Percentiles rank a stretch among this genome's conserved stretches.
Evolutionary conservation across 2,888 invertebrate genomes (phyloP).

Genomic region (Acanthosepion lycidas): DNA sequence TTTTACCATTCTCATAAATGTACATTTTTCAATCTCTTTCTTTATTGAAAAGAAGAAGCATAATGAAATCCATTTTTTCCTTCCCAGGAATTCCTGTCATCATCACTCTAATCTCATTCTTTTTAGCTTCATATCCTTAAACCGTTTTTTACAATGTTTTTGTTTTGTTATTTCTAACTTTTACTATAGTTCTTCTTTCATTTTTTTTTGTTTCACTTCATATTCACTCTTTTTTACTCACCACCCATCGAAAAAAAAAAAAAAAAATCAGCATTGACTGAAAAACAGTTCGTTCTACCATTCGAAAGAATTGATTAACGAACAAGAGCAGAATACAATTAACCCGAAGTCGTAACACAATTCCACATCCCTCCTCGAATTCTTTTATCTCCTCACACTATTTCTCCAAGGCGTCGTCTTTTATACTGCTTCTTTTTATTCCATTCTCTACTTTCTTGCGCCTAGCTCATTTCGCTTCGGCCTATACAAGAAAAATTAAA

Average conservation of each 20-base stretch:
- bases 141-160: no score
- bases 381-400: neutral
- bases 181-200: no score
- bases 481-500: constrained; percentile 33
- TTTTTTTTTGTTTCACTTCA: neutral
- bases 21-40: no score
- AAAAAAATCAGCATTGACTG: neutral
- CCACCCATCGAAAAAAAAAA: neutral
- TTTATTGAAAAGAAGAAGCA: no score
- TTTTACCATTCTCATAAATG: no score
- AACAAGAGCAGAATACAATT: constrained; percentile 12
- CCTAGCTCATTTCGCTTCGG: neutral
- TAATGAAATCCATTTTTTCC: no score
- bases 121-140: no score
- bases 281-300: neutral
- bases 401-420: neutral
- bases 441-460: neutral
- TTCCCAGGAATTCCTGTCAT: no score
- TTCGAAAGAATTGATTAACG: constrained; percentile 33
- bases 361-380: neutral
- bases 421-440: neutral
- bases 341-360: neutral
- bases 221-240: neutral
- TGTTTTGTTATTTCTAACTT: no score
- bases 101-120: no score